phyloP scores from a whole-genome alignment of 2,113 vertebrate genomes.

The Oncorhynchus keta region DNA sequence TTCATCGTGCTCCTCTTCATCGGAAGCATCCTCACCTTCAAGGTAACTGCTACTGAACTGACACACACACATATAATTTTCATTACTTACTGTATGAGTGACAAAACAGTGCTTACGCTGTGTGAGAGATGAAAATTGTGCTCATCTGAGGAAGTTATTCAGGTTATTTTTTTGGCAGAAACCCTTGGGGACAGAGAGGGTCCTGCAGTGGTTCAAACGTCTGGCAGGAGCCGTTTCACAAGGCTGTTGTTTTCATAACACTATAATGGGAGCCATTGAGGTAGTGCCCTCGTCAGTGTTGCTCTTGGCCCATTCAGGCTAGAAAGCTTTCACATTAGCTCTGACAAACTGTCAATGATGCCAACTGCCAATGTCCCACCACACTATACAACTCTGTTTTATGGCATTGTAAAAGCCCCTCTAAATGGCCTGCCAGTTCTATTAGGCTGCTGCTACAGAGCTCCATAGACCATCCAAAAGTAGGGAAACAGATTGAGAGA shows the following conservation, averaged over 20 bases:
- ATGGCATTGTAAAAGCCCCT: background rate
- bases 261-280: slow-evolving; percentile 6
- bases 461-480: background rate
- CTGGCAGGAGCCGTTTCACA: background rate
- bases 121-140: background rate
- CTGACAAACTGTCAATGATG: slow-evolving; percentile 4
- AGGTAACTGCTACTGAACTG: slow-evolving; percentile 68
- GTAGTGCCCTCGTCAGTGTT: background rate
- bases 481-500: background rate
- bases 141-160: slow-evolving; percentile 3
- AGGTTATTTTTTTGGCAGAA: slow-evolving; percentile 3
- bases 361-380: background rate
- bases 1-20: slow-evolving; percentile 88
- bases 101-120: background rate
- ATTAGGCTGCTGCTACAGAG: background rate
- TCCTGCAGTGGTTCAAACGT: background rate
- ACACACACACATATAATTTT: background rate
- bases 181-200: background rate
- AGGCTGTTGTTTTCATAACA: background rate
- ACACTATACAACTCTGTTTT: background rate
- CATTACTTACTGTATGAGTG: too few species aligned
- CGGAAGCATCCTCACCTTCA: slow-evolving; percentile 83
- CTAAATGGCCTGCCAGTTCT: background rate
- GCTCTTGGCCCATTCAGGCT: background rate
- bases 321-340: background rate